phyloP scores from a whole-genome alignment of 2,113 vertebrate genomes.

The Tetrax tetrax region DNA sequence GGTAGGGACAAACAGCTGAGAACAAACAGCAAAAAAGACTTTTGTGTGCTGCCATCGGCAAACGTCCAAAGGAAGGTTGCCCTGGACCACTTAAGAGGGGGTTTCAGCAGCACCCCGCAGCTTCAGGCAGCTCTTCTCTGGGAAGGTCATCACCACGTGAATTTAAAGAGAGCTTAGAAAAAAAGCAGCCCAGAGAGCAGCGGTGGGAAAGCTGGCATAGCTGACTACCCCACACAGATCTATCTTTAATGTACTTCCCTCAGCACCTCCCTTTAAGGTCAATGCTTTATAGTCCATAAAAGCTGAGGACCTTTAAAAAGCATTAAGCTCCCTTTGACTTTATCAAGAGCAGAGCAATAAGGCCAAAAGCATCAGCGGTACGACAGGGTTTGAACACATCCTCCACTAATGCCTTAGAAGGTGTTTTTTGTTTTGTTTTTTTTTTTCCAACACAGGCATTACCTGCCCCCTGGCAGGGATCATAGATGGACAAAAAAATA shows the following conservation, averaged over 20 bases:
- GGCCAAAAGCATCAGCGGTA: background rate
- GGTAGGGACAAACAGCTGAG: background rate
- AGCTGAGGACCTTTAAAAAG: slow-evolving; percentile 9
- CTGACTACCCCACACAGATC: background rate
- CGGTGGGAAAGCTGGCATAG: background rate
- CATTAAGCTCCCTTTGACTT: background rate
- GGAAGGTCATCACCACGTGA: background rate
- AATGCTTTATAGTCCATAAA: slow-evolving; percentile 13
- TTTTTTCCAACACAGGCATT: background rate
- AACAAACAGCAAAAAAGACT: background rate
- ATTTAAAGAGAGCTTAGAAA: background rate
- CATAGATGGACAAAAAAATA: background rate
- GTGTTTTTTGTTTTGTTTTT: no score
- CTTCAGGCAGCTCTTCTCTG: background rate
- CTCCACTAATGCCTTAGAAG: background rate
- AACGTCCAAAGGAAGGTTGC: background rate
- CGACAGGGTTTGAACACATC: background rate
- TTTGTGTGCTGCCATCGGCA: background rate
- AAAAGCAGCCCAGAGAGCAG: background rate
- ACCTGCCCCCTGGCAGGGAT: background rate
- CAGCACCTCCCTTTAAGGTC: background rate
- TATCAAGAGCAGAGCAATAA: background rate
- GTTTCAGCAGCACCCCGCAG: background rate
- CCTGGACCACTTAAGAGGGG: background rate
- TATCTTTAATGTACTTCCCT: background rate